Conservation (phyloP, 2,797 vertebrate species). For the Atherinosoma microstoma region DNA sequence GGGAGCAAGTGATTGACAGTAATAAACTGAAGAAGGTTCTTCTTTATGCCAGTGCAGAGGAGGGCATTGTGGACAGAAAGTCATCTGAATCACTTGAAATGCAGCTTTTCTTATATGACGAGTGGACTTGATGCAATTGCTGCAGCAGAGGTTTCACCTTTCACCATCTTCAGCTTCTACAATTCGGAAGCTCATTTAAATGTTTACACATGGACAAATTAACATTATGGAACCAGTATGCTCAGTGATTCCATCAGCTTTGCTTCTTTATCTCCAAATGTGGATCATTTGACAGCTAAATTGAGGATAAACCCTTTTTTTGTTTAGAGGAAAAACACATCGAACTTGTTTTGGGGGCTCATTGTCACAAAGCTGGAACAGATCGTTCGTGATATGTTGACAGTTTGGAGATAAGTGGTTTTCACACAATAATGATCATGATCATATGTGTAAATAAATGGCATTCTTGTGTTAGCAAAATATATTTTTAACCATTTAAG, state of each 20-base stretch:
- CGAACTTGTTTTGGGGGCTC: not conserved
- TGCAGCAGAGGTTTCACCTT: constrained; percentile 39
- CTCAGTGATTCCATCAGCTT: not conserved
- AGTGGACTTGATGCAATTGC: constrained; percentile 7
- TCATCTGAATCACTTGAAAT: not conserved
- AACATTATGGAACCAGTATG: not conserved
- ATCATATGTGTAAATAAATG: constrained; percentile 1
- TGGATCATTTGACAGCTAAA: constrained; percentile 3
- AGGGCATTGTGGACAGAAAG: not conserved
- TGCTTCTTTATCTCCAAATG: not conserved
- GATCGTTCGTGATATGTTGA: not conserved
- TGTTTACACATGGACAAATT: constrained; percentile 7
- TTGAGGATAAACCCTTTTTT: not conserved
- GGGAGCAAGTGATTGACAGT: not conserved
- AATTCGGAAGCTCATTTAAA: constrained; percentile 1
- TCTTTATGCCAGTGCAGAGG: not conserved
- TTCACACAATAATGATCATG: not conserved
- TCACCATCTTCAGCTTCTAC: constrained; percentile 18
- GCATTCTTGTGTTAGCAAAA: constrained; percentile 14
- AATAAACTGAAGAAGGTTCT: constrained; percentile 1
- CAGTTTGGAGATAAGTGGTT: not conserved
- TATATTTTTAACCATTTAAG: not conserved
- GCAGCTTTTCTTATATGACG: constrained; percentile 12
- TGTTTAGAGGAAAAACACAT: not conserved
- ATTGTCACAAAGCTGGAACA: not conserved